Evolutionary conservation across 2,797 vertebrate genomes (phyloP).

Genomic region (Coregonus sp.): DNA sequence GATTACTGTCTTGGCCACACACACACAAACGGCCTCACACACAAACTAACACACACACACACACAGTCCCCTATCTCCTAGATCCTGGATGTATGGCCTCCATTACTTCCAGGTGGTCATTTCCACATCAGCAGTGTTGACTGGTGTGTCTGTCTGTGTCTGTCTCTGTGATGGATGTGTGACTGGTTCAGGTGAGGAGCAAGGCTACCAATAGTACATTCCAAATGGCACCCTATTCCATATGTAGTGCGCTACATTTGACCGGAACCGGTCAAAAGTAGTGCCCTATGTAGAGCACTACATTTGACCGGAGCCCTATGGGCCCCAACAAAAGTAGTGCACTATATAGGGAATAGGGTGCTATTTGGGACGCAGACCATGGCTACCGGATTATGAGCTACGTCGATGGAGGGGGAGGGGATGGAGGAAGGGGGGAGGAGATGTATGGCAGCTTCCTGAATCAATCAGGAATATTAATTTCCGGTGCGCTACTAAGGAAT

Average conservation of each 20-base stretch:
- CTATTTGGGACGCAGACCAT: background rate
- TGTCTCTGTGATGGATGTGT: conserved; percentile 29
- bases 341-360: background rate
- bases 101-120: background rate
- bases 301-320: background rate
- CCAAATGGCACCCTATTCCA: background rate
- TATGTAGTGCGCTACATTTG: background rate
- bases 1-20: background rate
- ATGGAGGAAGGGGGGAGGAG: background rate
- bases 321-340: background rate
- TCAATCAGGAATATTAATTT: conserved; percentile 51
- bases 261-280: background rate
- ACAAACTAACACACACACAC: background rate
- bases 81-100: background rate
- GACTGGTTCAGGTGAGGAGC: background rate
- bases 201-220: background rate
- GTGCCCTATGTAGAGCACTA: background rate
- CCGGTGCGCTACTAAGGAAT: conserved; percentile 24
- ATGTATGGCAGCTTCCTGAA: conserved; percentile 19
- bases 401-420: background rate
- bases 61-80: conserved; percentile 17
- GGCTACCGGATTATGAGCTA: background rate
- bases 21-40: background rate
- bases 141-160: conserved; percentile 24
- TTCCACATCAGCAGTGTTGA: conserved; percentile 3